Base-by-base conservation (phyloP, 1,140 invertebrate species). In the Drosophila orena region DNA sequence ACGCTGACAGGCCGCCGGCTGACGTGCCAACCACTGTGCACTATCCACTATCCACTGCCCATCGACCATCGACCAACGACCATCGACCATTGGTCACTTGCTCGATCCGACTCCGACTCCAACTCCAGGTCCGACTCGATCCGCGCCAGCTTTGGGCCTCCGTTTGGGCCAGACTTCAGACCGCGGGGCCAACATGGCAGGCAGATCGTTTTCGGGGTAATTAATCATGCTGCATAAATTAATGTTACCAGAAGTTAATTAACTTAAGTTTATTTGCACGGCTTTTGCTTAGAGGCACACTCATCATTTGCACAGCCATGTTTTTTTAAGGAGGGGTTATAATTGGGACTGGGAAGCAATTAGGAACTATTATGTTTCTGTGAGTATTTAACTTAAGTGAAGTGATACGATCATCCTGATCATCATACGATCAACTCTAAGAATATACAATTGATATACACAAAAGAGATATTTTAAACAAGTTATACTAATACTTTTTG, bases 151-250 rank as follows among this genome's bases (percentile, higher is more conserved):
- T 42, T 20, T 54, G 27, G 59, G 47, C 27, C 49, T 50, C 47
- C 47, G 38, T 34, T 69, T 24, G 7, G 37, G 43, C 12, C n/a
- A 35, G 49, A 34, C 30, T 52, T 35, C 50, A 30, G 49, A 35
- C 30, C 35, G n/a, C 49, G 56, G 60, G 53, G 47, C 55, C 78
- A 77, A 68, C 65, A 68, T 77, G 72, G 59, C 78, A 68, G 65
- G 50, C 76, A 72, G 58, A 54, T 81, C 37, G 61, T 72, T 81
- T 73, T 61, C 59, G 55, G 56, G 76, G 79, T 71, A 80, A 89
- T 89, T 89, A 89, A 89, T 89, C 84, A 89, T 84, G 58, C 47
- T 74, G 84, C 79, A 89, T 89, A 89, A 77, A 89, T 89, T 77
- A 89, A 84, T 89, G 79, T 77, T 74, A 76, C 84, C 79, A 84